phyloP scores from a whole-genome alignment of 2,797 vertebrate genomes.

The Microctenopoma lineatum region DNA sequence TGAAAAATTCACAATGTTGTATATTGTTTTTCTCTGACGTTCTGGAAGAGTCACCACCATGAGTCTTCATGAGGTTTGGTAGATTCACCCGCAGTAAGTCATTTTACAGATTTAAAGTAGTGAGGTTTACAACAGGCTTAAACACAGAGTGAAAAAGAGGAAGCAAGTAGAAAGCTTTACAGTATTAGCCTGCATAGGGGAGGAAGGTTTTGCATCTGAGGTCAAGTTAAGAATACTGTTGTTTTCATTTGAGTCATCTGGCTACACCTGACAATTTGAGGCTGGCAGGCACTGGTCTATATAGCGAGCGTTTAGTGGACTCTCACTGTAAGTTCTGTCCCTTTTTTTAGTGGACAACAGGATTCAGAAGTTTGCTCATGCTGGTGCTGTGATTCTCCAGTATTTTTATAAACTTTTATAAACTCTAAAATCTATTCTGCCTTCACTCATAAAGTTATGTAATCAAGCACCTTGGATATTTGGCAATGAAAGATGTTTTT shows the following conservation, averaged over 20 bases:
- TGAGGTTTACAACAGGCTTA: background rate
- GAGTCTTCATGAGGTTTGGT: conserved; percentile 5
- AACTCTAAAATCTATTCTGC: conserved; percentile 1
- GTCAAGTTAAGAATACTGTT: background rate
- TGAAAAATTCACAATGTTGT: conserved; percentile 18
- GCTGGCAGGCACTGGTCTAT: background rate
- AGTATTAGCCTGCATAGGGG: conserved; percentile 4
- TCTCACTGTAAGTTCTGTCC: too few relatives aligned
- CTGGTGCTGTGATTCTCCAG: background rate
- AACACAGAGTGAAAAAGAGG: conserved; percentile 36
- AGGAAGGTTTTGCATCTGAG: conserved; percentile 8
- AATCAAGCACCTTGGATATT: background rate
- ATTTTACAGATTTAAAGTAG: conserved; percentile 21
- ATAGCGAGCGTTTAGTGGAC: background rate
- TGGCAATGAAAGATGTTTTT: too few relatives aligned
- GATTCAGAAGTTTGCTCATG: background rate
- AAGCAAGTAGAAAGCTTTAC: conserved; percentile 1
- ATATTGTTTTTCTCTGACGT: conserved; percentile 10
- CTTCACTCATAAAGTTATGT: background rate
- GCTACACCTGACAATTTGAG: background rate
- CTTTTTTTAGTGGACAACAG: conserved; percentile 4
- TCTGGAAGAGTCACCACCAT: background rate
- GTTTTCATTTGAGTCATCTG: too few relatives aligned
- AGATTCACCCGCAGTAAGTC: conserved; percentile 6
- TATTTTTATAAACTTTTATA: background rate